Conservation (phyloP, 2,797 vertebrate species). For the Echeneis naucrates region DNA sequence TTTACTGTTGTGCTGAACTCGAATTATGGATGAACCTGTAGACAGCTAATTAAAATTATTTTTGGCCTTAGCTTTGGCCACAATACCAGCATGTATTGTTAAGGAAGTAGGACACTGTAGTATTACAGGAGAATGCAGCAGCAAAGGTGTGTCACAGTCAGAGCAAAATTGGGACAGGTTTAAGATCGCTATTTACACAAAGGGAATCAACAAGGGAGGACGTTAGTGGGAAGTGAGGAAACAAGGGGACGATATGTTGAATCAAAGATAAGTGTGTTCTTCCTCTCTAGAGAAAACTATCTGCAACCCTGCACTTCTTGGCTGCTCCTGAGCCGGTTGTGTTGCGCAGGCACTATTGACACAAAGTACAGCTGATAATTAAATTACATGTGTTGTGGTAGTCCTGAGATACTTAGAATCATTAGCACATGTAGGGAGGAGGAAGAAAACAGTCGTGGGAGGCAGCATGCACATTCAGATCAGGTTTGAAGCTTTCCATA, state of each 20-base stretch:
- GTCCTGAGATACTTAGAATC: conserved; percentile 80
- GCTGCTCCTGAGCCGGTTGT: conserved; percentile 61
- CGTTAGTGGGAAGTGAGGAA: conserved; percentile 53
- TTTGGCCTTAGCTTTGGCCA: neutral
- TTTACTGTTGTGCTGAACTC: too few species aligned
- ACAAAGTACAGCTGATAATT: conserved; percentile 86
- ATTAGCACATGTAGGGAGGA: conserved; percentile 83
- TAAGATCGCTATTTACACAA: conserved; percentile 53
- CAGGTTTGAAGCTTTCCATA: conserved; percentile 57
- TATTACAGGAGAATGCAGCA: neutral
- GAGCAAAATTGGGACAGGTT: conserved; percentile 22
- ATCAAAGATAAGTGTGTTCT: conserved; percentile 74
- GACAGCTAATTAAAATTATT: neutral
- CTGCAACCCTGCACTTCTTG: conserved; percentile 70
- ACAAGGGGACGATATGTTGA: conserved; percentile 70
- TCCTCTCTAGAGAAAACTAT: conserved; percentile 74
- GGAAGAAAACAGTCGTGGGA: conserved; percentile 45
- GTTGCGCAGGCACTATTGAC: conserved; percentile 81
- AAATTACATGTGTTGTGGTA: conserved; percentile 84
- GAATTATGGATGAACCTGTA: neutral
- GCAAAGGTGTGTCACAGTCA: conserved; percentile 25
- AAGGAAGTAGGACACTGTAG: neutral
- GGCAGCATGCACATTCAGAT: conserved; percentile 46
- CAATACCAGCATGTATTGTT: neutral
- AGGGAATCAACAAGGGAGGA: conserved; percentile 54